Evolutionary conservation across 2,797 vertebrate genomes (phyloP).

Genomic region (Lophius americanus): DNA sequence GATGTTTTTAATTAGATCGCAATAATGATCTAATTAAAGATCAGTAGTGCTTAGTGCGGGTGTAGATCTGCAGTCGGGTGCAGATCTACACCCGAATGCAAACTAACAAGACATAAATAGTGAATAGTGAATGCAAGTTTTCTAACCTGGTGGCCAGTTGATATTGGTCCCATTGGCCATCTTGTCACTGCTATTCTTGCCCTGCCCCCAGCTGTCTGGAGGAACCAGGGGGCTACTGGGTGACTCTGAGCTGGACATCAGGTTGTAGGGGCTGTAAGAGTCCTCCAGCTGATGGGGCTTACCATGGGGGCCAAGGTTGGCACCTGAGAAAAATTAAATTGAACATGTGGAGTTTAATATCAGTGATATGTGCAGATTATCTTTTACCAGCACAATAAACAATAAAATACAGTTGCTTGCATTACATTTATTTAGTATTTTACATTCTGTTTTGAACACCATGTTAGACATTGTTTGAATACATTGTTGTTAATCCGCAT

Average conservation of each 20-base stretch:
- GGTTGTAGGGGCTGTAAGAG: conserved; percentile 91
- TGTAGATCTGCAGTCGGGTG: too few relatives aligned
- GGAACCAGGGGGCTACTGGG: conserved; percentile 92
- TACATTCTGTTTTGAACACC: background rate
- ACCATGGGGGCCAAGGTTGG: conserved; percentile 89
- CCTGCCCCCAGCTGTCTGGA: conserved; percentile 95
- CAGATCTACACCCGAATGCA: background rate
- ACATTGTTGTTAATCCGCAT: background rate
- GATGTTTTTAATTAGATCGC: too few relatives aligned
- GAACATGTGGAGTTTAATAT: background rate
- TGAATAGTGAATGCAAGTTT: background rate
- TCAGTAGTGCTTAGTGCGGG: too few relatives aligned
- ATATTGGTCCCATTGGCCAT: conserved; percentile 97
- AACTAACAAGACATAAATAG: background rate
- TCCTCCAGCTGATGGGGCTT: conserved; percentile 93
- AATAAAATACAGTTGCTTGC: background rate
- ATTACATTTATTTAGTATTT: background rate
- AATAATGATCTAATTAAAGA: too few relatives aligned
- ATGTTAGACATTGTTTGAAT: background rate
- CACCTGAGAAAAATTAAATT: conserved; percentile 75
- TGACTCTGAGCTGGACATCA: conserved; percentile 92
- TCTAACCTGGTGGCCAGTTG: conserved; percentile 96
- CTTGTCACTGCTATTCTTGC: conserved; percentile 94
- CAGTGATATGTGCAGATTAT: background rate
- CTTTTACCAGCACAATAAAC: background rate